Conservation (phyloP, 2,797 vertebrate genomes). For the Microctenopoma steveboyesi region DNA sequence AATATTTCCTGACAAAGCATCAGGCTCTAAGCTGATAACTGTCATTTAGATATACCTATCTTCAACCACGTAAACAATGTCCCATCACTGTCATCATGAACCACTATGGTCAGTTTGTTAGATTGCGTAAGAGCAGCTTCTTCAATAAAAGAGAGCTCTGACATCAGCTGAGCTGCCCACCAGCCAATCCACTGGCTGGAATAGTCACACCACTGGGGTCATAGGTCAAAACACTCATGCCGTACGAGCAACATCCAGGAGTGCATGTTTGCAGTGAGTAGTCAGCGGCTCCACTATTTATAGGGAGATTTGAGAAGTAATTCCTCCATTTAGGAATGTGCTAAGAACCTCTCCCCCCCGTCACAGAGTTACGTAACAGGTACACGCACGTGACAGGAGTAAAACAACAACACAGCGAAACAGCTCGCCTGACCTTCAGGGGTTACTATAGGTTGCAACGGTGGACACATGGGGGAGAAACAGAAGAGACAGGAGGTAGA, state of each 20-base stretch:
- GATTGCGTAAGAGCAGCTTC: background rate
- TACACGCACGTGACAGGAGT: background rate
- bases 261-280: background rate
- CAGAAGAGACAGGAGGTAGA: background rate
- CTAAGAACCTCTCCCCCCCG: background rate
- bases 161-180: conserved; percentile 9
- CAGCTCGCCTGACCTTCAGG: conserved; percentile 14
- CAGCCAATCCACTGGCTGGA: conserved; percentile 12
- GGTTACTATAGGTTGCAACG: conserved; percentile 1
- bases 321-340: conserved; percentile 26
- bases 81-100: conserved; percentile 1
- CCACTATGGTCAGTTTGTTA: background rate
- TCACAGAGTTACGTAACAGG: conserved; percentile 23
- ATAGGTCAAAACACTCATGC: background rate
- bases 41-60: background rate
- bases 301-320: background rate
- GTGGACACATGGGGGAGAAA: background rate
- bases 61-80: background rate
- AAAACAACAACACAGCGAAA: background rate
- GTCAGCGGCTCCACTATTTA: background rate
- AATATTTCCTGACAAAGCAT: background rate
- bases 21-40: background rate
- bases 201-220: conserved; percentile 10
- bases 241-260: background rate
- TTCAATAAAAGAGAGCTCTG: background rate